Percentiles rank a stretch among this genome's conserved stretches.
Evolutionary conservation across 2,888 invertebrate genomes (phyloP).

Genomic region (Athalia rosae): DNA sequence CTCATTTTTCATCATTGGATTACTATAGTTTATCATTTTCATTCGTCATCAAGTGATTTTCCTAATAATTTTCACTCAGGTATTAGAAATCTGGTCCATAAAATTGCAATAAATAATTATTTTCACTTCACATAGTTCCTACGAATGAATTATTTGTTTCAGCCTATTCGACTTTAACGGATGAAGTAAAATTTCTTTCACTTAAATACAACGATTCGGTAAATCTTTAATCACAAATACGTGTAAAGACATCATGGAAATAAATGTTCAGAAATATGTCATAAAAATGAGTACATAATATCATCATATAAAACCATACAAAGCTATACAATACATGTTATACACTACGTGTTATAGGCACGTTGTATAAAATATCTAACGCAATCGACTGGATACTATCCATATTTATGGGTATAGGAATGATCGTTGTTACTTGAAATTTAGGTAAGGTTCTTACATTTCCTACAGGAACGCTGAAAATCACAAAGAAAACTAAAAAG

Average conservation of each 20-base stretch:
- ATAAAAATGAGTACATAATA: conserved; percentile 12
- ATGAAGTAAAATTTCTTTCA: not conserved
- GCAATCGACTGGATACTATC: conserved; percentile 20
- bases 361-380: conserved; percentile 21
- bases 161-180: too few species aligned
- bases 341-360: not conserved
- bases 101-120: too few species aligned
- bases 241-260: conserved; percentile 45
- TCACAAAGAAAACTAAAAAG: conserved; percentile 47
- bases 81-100: too few species aligned
- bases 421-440: conserved; percentile 29
- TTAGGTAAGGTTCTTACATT: conserved; percentile 57
- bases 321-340: not conserved
- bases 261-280: conserved; percentile 36
- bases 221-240: conserved; percentile 56
- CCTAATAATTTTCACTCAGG: too few species aligned
- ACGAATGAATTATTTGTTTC: too few species aligned
- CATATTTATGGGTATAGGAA: conserved; percentile 1
- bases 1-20: too few species aligned
- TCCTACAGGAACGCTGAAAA: conserved; percentile 64
- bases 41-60: not conserved
- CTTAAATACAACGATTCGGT: conserved; percentile 4
- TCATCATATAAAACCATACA: conserved; percentile 26
- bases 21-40: too few species aligned
- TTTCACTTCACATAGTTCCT: too few species aligned